phyloP scores from a whole-genome alignment of 2,113 vertebrate species.

The Chlorodrepanis virens region DNA sequence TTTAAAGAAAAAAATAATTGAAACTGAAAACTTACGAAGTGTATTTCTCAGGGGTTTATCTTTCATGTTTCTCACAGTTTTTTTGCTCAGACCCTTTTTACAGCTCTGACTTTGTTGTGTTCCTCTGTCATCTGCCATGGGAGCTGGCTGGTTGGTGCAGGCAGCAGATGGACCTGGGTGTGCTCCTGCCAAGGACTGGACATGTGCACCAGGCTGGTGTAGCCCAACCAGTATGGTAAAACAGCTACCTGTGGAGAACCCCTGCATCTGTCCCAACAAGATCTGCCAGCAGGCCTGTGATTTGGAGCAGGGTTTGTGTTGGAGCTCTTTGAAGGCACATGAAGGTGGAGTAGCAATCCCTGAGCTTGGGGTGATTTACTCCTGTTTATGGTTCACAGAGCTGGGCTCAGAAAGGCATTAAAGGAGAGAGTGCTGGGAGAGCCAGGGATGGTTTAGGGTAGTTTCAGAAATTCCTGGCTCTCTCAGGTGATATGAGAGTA shows the following conservation, averaged over 20 bases:
- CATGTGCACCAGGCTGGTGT: background rate
- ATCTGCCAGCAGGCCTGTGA: background rate
- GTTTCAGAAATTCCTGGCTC: background rate
- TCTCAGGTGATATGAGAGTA: background rate
- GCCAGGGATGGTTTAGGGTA: background rate
- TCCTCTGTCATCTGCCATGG: background rate
- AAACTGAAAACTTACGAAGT: background rate
- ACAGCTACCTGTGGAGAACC: conserved; percentile 23
- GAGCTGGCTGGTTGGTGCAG: conserved; percentile 17
- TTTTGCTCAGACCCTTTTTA: background rate
- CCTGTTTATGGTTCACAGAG: background rate
- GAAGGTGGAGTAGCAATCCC: background rate
- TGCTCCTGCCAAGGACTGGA: conserved; percentile 25
- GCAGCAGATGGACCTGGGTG: conserved; percentile 63
- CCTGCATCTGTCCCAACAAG: background rate
- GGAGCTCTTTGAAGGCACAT: background rate
- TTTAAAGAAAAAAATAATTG: background rate
- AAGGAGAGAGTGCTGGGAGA: background rate
- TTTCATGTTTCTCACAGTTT: background rate
- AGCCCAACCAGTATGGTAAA: conserved; percentile 17
- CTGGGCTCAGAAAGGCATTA: background rate
- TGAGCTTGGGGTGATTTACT: background rate
- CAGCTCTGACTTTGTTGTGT: conserved; percentile 6
- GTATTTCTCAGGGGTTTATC: background rate
- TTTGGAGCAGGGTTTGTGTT: background rate